phyloP scores from a whole-genome alignment of 2,888 invertebrate genomes.

The Phasia obesa region DNA sequence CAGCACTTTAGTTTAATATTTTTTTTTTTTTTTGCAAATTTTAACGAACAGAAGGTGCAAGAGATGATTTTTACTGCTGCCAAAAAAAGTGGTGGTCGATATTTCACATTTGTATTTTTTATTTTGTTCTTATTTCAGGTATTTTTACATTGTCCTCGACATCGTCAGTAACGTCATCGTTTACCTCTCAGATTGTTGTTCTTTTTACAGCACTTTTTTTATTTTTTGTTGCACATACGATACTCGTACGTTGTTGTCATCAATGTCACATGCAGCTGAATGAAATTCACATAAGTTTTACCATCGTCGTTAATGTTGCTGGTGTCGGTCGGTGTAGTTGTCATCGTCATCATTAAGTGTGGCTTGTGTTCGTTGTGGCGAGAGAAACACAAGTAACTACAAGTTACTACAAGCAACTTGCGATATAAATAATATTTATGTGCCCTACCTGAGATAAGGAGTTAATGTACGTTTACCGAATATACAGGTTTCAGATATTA shows the following conservation, averaged over 20 bases:
- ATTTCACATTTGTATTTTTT: constrained; percentile 15
- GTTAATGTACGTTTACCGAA: no score
- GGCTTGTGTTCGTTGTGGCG: constrained; percentile 67
- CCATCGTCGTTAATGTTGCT: constrained; percentile 15
- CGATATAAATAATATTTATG: constrained; percentile 39
- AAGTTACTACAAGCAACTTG: constrained; percentile 52
- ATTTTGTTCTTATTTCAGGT: constrained; percentile 1
- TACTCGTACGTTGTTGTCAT: constrained; percentile 58
- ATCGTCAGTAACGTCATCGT: constrained; percentile 41
- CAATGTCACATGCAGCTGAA: constrained; percentile 68
- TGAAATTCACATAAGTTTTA: constrained; percentile 65
- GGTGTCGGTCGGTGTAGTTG: not conserved
- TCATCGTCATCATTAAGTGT: constrained; percentile 66
- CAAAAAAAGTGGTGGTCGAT: constrained; percentile 27
- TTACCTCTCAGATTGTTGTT: constrained; percentile 23
- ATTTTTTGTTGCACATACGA: constrained; percentile 12
- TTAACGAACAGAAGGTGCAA: constrained; percentile 19
- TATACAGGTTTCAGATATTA: no score
- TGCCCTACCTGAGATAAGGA: not conserved
- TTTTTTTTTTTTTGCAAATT: not conserved
- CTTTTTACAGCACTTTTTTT: not conserved
- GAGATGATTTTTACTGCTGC: constrained; percentile 20
- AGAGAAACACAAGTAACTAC: constrained; percentile 58
- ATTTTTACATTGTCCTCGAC: constrained; percentile 57
- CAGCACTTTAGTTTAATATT: no score